phyloP scores from a whole-genome alignment of 2,888 invertebrate genomes.

The Hypercompe scribonia region DNA sequence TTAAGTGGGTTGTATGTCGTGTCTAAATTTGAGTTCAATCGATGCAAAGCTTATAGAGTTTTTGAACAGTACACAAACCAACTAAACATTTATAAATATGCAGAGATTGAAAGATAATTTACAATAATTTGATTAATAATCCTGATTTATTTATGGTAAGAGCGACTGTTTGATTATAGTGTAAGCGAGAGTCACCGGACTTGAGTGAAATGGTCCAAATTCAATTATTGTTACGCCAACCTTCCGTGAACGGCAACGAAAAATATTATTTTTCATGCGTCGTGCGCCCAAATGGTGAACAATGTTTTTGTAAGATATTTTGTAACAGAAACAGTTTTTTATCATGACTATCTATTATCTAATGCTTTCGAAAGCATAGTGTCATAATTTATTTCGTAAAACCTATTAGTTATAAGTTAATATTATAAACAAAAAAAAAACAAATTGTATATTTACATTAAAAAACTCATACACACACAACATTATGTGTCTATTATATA shows the following conservation, averaged over 20 bases:
- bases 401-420: too few relatives aligned
- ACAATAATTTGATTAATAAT: not conserved
- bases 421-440: too few relatives aligned
- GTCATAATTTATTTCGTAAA: too few relatives aligned
- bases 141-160: not conserved
- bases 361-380: too few relatives aligned
- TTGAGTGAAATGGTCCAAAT: conserved; percentile 51
- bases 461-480: too few relatives aligned
- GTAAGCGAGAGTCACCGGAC: conserved; percentile 43
- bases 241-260: conserved; percentile 48
- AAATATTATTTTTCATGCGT: conserved; percentile 58
- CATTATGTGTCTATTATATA: too few relatives aligned
- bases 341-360: not conserved
- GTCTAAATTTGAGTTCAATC: too few relatives aligned
- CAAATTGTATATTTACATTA: too few relatives aligned
- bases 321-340: not conserved
- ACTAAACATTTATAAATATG: too few relatives aligned
- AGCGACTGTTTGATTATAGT: conserved; percentile 26
- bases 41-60: too few relatives aligned
- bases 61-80: too few relatives aligned
- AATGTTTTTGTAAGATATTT: conserved; percentile 18
- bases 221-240: conserved; percentile 55
- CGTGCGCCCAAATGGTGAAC: conserved; percentile 31
- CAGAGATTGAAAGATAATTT: not conserved
- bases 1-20: too few relatives aligned